Base-by-base conservation (phyloP, 2,797 vertebrate genomes). In the Syngnathus rostellatus region DNA sequence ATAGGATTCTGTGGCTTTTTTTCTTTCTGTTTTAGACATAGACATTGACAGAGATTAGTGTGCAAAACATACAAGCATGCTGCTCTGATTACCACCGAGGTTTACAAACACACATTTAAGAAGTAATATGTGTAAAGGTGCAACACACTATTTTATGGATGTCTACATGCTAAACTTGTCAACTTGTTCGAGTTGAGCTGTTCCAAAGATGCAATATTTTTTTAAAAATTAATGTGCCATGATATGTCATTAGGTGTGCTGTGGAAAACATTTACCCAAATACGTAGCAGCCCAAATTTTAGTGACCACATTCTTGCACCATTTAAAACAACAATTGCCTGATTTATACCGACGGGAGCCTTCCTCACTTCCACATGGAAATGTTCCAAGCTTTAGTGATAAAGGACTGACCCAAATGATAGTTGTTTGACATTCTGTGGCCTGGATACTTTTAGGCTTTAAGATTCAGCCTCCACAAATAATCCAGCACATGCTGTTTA, bases 1-100 rank as follows among this genome's bases (percentile, higher is more conserved):
- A 45, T 80, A 73, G 81, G 81, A 73, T 79, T 83, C 74, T 79
- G 82, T 77, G 79, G 84, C 67, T 40, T 70, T 72, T 74, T 78
- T 57, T 72, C 64, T 55, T 81, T 70, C 63, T 16, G 21, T 62
- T 62, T 45, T 7, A 45, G 60, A 31, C 60, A 16, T 61, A 23
- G 21, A 62, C 5, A 14, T 46, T 25, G 60, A 25, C 23, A 2
- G 17, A 45, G 40, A 45, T 61, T 61, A 72, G 57, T 50, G 2
- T 41, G 25, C 65, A 48, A 53, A 31, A 39, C 53, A 45, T 43
- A 38, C 43, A 45, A 45, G n/a, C 4, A 12, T 11, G 8, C 14
- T 58, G 14, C 16, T 17, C 9, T 58, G 25, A 23, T 31, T 31
- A 4, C 21, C 54, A 7, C 11, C 37, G 14, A 37, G 6, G 12